Evolutionary conservation across 2,888 invertebrate species (phyloP).

Genomic region (Julus scanicus): DNA sequence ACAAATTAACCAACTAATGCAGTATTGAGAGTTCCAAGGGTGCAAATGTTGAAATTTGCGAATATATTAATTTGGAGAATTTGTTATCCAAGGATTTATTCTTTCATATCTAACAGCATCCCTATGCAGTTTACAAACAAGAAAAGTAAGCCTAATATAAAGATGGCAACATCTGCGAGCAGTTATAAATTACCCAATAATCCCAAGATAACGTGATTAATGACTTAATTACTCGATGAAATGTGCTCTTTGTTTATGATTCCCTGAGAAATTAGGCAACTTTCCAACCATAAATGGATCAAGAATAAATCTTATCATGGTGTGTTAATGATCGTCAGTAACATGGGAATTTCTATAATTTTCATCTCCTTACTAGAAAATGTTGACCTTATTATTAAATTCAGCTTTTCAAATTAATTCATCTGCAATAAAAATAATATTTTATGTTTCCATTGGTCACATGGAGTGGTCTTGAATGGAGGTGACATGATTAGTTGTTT

Average conservation of each 20-base stretch:
- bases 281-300: not conserved
- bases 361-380: too few relatives aligned
- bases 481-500: too few relatives aligned
- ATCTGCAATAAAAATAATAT: not conserved
- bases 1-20: too few relatives aligned
- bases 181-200: slow-evolving; percentile 31
- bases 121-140: not conserved
- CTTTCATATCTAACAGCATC: not conserved
- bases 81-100: not conserved
- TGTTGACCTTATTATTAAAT: too few relatives aligned
- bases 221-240: slow-evolving; percentile 35
- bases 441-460: too few relatives aligned
- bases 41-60: not conserved
- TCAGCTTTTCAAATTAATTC: not conserved
- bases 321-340: too few relatives aligned
- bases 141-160: not conserved
- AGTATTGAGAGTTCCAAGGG: not conserved
- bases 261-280: slow-evolving; percentile 40
- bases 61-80: not conserved
- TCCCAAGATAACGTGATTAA: slow-evolving; percentile 43
- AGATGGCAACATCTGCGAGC: slow-evolving; percentile 31
- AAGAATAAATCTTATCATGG: not conserved
- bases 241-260: slow-evolving; percentile 38
- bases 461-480: too few relatives aligned
- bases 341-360: too few relatives aligned